These are phyloP conservation scores for Microtus ochrogaster DNA, from an alignment of 2,113 vertebrate species.

Conservation along the genomic window DNA sequence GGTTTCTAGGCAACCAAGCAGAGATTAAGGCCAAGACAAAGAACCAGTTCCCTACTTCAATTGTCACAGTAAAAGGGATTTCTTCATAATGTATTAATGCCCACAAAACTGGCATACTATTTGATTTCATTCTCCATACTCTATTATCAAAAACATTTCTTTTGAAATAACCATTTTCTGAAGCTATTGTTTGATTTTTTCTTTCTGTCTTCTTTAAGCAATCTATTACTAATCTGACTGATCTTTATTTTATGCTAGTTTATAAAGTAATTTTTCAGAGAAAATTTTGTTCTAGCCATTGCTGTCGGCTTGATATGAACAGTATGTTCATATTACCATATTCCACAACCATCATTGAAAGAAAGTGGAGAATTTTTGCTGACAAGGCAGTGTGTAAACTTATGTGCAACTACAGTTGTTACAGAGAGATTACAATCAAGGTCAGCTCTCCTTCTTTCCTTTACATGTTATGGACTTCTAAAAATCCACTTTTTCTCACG, in stretches of 20 bases:
- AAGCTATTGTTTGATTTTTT: constrained; percentile 48
- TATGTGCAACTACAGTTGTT: not conserved
- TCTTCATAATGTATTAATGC: constrained; percentile 58
- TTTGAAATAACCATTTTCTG: constrained; percentile 49
- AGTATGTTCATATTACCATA: not conserved
- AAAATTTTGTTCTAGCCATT: not conserved
- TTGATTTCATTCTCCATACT: constrained; percentile 65
- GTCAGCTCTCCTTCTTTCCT: not conserved
- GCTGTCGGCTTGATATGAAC: not conserved
- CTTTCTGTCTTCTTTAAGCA: not conserved
- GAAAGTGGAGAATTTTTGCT: not conserved
- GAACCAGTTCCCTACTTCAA: constrained; percentile 25
- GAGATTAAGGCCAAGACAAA: constrained; percentile 35
- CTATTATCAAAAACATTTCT: constrained; percentile 20
- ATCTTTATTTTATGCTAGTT: constrained; percentile 30
- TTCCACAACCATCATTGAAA: not conserved
- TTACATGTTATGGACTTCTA: not conserved
- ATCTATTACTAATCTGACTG: not conserved
- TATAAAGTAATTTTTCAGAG: not conserved
- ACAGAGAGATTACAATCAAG: not conserved
- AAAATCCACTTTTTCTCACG: constrained; percentile 6
- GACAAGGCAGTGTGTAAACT: not conserved
- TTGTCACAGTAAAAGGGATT: constrained; percentile 49
- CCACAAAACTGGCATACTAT: not conserved
- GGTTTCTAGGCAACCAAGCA: constrained; percentile 65